phyloP scores from a whole-genome alignment of 2,888 invertebrate species.

The Trichacis sp. region DNA sequence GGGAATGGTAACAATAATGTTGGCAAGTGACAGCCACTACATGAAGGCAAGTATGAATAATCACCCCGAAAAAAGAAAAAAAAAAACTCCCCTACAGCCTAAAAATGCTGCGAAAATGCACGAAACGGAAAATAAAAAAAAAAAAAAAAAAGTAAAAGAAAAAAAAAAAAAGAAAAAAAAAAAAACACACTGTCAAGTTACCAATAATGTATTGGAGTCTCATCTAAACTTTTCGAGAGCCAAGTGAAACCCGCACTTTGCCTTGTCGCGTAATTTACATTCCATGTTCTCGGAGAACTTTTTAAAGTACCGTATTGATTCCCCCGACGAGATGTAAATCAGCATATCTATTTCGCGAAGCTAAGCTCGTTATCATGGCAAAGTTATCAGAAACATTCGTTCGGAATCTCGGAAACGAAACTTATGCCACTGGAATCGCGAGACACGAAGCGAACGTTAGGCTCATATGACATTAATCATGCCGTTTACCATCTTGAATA shows the following conservation, averaged over 20 bases:
- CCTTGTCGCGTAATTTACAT: background rate
- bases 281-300: background rate
- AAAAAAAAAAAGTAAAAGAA: too few relatives aligned
- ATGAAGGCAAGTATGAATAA: too few relatives aligned
- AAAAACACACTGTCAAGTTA: too few relatives aligned
- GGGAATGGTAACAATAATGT: too few relatives aligned
- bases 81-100: too few relatives aligned
- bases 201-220: background rate
- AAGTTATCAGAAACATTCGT: slow-evolving; percentile 11
- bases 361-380: slow-evolving; percentile 1
- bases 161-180: too few relatives aligned
- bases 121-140: too few relatives aligned
- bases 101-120: too few relatives aligned
- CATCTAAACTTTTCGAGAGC: background rate
- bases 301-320: background rate
- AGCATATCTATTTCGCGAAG: slow-evolving; percentile 20
- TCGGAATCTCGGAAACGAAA: slow-evolving; percentile 12
- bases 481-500: slow-evolving; percentile 16
- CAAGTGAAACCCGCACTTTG: background rate
- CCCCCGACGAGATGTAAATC: slow-evolving; percentile 15
- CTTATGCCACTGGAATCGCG: slow-evolving; percentile 23
- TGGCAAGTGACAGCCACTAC: too few relatives aligned
- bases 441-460: slow-evolving; percentile 25
- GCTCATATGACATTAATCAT: slow-evolving; percentile 28
- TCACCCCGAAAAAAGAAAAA: too few relatives aligned